Base-by-base conservation (phyloP, 1,140 invertebrate species). In the Vollenhovia emeryi region DNA sequence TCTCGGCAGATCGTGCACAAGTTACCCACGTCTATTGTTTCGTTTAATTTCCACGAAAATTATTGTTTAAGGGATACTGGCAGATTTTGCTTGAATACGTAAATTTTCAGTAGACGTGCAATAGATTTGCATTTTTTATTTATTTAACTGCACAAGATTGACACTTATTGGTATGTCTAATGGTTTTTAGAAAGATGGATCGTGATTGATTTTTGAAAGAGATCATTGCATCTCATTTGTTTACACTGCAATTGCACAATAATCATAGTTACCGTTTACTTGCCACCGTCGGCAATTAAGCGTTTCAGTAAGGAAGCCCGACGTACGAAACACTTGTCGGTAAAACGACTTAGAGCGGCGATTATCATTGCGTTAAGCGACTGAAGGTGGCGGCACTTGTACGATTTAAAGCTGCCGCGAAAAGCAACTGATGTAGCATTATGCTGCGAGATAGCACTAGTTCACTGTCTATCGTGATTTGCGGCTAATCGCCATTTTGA, bases 401-500 rank as follows among this genome's bases (percentile, higher is more conserved):
- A 62, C 3, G 18, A 33, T 76, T 13, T n/a, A n/a, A 27, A 40
- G 15, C 9, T 4, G 9, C 24, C 24, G 24, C 24, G 11, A 40
- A 4, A 50, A 43, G n/a, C 18, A 75, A 43, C 13, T n/a, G 11
- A 21, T 62, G 18, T 24, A 43, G 18, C 6, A 45, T 18, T 18
- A 2, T 30, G 1, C n/a, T 24, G 13, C 43, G 8, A 55, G 74
- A 62, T 15, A n/a, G 27, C 36, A 18, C 18, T 62, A 62, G 40
- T 1, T 76, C 3, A 62, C 13, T 24, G n/a, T 43, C 9, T 11
- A 59, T 59, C 36, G 52, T 15, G 15, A 27, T 59, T 52, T 66
- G 6, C 9, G 36, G n/a, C 21, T 15, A 66, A 43, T 74, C 30
- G 30, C 50, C 50, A 57, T 74, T 74, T 74, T 74, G 11, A 40